These are phyloP conservation scores for Lemur catta DNA, from an alignment of 2,797 vertebrate genomes.

Conservation along the genomic window DNA sequence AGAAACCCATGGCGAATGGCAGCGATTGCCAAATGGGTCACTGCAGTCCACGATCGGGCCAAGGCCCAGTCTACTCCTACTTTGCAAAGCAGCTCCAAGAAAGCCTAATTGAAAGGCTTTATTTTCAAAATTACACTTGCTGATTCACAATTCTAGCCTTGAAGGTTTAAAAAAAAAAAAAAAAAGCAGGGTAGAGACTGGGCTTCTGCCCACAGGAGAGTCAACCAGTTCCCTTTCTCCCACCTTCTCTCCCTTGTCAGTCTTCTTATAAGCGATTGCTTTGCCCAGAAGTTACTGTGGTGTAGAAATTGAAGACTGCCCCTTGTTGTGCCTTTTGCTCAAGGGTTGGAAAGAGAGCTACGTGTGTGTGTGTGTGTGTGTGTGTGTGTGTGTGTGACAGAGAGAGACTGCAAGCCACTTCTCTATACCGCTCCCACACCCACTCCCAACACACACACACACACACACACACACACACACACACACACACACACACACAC, in stretches of 20 bases:
- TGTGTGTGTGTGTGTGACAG: rapidly evolving
- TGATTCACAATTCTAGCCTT: neutral
- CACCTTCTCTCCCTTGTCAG: neutral
- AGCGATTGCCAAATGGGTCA: neutral
- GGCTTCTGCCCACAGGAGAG: neutral
- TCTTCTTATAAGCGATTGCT: neutral
- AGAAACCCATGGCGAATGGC: neutral
- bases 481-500: neutral
- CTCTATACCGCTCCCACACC: neutral
- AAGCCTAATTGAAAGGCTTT: neutral
- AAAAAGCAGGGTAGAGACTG: neutral
- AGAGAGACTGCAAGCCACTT: neutral
- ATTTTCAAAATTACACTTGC: neutral
- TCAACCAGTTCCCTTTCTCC: neutral
- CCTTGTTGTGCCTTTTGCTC: neutral
- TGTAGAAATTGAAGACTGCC: neutral
- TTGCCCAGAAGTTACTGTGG: neutral
- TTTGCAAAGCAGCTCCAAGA: neutral
- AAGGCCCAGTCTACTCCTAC: neutral
- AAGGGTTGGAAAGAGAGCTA: neutral
- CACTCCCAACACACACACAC: neutral
- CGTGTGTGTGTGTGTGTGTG: neutral
- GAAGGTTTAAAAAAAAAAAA: neutral
- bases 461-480: neutral
- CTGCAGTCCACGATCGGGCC: neutral